Evolutionary conservation across 2,888 invertebrate species (phyloP).

Genomic region (Sepioteuthis lessoniana): DNA sequence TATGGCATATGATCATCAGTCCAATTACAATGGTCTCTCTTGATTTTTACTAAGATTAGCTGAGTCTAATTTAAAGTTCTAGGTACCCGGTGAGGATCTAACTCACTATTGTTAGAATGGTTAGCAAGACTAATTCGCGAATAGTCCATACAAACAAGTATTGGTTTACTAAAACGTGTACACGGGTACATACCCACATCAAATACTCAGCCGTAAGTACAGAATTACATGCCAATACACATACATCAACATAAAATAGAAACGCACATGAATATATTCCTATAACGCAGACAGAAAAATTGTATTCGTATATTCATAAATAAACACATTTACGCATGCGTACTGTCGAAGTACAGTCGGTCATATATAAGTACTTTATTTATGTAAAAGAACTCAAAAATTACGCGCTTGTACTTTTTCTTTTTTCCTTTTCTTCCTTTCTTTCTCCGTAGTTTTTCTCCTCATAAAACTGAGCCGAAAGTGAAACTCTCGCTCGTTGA

Average conservation of each 20-base stretch:
- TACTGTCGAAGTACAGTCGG: not conserved
- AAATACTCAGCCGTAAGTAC: not conserved
- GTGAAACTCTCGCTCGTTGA: not conserved
- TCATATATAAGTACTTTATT: slow-evolving; percentile 9
- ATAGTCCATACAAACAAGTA: no score
- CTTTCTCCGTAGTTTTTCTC: not conserved
- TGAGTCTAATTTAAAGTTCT: no score
- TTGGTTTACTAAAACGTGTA: not conserved
- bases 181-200: not conserved
- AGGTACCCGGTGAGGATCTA: no score
- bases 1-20: no score
- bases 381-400: not conserved
- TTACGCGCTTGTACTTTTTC: not conserved
- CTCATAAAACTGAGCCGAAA: not conserved
- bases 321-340: not conserved
- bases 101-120: no score
- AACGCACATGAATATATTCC: not conserved
- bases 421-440: not conserved
- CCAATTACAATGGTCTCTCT: no score
- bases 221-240: not conserved
- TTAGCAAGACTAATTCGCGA: no score
- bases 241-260: not conserved
- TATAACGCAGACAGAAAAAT: not conserved
- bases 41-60: no score
- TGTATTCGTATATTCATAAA: not conserved